phyloP scores from a whole-genome alignment of 2,797 vertebrate species.

The Oryzias sinensis region DNA sequence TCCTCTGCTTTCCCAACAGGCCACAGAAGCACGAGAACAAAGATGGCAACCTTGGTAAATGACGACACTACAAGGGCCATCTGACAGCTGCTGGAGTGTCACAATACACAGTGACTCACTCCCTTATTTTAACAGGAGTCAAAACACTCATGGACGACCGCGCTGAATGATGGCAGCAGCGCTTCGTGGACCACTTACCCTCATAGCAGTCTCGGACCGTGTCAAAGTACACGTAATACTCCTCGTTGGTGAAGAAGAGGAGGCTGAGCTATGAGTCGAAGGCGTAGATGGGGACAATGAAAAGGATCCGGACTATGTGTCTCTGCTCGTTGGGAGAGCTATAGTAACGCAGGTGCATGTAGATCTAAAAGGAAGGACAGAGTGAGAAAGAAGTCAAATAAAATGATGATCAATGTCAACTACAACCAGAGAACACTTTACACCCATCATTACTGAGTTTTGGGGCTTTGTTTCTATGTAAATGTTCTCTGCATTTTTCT shows the following conservation, averaged over 20 bases:
- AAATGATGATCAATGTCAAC: too few species aligned
- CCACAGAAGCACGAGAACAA: constrained; percentile 71
- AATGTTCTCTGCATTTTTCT: too few species aligned
- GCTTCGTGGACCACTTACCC: constrained; percentile 72
- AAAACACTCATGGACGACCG: constrained; percentile 3
- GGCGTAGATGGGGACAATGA: constrained; percentile 95
- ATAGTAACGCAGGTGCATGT: constrained; percentile 94
- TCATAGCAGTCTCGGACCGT: constrained; percentile 94
- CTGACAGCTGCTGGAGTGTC: constrained; percentile 37
- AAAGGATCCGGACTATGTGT: constrained; percentile 93
- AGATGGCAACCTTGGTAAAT: constrained; percentile 69
- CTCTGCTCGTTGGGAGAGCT: constrained; percentile 93
- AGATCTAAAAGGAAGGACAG: constrained; percentile 79
- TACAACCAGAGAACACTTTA: too few species aligned
- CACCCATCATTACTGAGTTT: too few species aligned
- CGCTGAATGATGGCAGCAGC: not conserved
- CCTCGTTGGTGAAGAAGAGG: constrained; percentile 96
- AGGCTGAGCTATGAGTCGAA: constrained; percentile 97
- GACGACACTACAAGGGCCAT: constrained; percentile 55
- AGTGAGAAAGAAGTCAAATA: not conserved
- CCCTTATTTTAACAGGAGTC: constrained; percentile 24
- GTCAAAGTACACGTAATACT: constrained; percentile 95
- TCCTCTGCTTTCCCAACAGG: constrained; percentile 65
- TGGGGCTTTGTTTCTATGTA: too few species aligned
- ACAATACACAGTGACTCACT: constrained; percentile 37